Base-by-base conservation (phyloP, 1,140 invertebrate species). In the Cardiocondyla obscurior region DNA sequence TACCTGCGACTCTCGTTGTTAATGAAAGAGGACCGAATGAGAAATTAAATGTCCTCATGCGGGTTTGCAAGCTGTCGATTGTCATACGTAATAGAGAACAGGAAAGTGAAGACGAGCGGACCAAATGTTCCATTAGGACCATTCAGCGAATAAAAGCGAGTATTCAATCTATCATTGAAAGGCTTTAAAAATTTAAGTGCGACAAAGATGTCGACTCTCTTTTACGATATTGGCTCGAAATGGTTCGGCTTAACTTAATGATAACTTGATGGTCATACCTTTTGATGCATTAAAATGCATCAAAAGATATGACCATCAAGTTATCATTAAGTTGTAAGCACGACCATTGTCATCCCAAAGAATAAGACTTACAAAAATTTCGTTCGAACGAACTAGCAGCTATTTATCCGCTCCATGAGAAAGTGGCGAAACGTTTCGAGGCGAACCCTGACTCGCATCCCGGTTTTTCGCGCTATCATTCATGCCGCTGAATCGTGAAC, bases 201-300 rank as follows among this genome's bases (percentile, higher is more conserved):
- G 87, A 88, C 82, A 88, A 89, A 85, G 81, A 83, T 84, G 77
- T 86, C 83, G 81, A 81, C 74, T 67, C 73, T 85, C 42, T 79
- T 87, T 55, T 36, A 33, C 42, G 28, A 1, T 69, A 19, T 19
- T 81, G 25, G 64, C 74, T 83, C 76, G 84, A 90, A 57, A 87
- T 67, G 44, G 60, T 90, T 91, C 79, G 70, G 84, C 84, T 91
- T 91, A 88, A 91, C 91, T 89, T 90, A 89, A 88, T 85, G 81
- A 87, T 77, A 81, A 60, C 57, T 87, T 86, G 67, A 83, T 84
- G 82, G 58, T 70, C 65, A 67, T 74, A 46, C 73, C 74, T 72
- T 49, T 44, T 81, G 67, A 85, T 85, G 88, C 83, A 19, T n/a
- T n/a, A n/a, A n/a, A n/a, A n/a, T 19, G 83, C 88, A 85, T 85